Conservation (phyloP, 2,888 invertebrate species). For the Drosophila aldrichi region DNA sequence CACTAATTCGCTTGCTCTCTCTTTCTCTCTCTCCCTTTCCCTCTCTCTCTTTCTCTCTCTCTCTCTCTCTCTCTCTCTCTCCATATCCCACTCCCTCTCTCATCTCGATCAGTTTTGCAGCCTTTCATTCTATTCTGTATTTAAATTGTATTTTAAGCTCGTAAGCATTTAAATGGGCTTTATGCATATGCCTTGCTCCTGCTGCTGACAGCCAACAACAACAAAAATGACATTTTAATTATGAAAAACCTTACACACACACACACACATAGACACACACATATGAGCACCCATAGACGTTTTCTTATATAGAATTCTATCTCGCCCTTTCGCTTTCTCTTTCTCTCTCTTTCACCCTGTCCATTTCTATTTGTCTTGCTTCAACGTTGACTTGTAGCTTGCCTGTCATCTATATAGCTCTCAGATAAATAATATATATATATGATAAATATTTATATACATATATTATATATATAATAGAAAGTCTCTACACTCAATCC, state of each 20-base stretch:
- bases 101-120: background rate
- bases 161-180: background rate
- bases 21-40: background rate
- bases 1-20: background rate
- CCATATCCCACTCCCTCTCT: background rate
- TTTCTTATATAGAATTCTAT: background rate
- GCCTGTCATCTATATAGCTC: no score
- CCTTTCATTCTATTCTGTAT: slow-evolving; percentile 1
- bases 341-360: background rate
- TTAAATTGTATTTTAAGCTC: slow-evolving; percentile 13
- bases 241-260: slow-evolving; percentile 10
- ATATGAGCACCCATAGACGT: background rate
- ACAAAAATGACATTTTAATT: slow-evolving; percentile 23
- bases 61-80: background rate
- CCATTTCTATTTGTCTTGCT: background rate
- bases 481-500: no score
- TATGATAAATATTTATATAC: no score
- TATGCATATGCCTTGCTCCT: slow-evolving; percentile 1
- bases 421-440: no score
- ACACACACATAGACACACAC: background rate
- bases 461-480: no score
- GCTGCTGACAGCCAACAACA: slow-evolving; percentile 7
- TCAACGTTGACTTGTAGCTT: no score
- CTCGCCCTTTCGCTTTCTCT: background rate
- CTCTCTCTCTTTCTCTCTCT: background rate